A percentile compares a stretch with the other conserved stretches of the same genome.
Evolutionary conservation across 2,113 vertebrate species (phyloP).

Genomic region (Monopterus albus): DNA sequence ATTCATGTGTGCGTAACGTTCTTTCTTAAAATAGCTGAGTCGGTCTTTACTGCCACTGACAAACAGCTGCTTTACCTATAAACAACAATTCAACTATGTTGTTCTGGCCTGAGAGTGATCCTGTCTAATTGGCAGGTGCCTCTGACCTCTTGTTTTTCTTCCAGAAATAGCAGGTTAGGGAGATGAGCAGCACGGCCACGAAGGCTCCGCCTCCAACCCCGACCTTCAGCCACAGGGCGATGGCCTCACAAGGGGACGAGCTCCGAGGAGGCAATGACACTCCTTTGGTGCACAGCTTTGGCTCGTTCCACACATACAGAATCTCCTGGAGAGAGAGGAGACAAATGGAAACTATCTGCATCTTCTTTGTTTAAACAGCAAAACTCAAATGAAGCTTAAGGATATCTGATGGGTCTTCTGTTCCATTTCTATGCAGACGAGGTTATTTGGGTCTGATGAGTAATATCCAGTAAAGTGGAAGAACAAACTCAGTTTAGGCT

Average conservation of each 20-base stretch:
- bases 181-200: conserved; percentile 89
- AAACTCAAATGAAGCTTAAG: no score
- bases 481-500: no score
- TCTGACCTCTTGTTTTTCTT: conserved; percentile 97
- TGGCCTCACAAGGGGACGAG: conserved; percentile 87
- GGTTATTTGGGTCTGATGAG: no score
- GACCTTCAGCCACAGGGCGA: conserved; percentile 95
- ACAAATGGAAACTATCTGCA: no score
- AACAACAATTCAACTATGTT: conserved; percentile 4
- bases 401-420: no score
- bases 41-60: background rate
- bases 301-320: conserved; percentile 94
- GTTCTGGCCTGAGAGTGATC: background rate
- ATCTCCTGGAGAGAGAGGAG: conserved; percentile 83
- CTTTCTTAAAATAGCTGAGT: background rate
- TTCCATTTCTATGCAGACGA: no score
- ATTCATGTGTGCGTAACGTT: no score
- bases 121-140: background rate
- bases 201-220: conserved; percentile 90
- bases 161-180: conserved; percentile 98
- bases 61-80: conserved; percentile 9
- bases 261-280: conserved; percentile 86
- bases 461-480: no score
- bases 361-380: no score
- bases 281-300: conserved; percentile 90